These are phyloP conservation scores for Lymantria monacha DNA, from an alignment of 2,888 invertebrate genomes.

Conservation along the genomic window DNA sequence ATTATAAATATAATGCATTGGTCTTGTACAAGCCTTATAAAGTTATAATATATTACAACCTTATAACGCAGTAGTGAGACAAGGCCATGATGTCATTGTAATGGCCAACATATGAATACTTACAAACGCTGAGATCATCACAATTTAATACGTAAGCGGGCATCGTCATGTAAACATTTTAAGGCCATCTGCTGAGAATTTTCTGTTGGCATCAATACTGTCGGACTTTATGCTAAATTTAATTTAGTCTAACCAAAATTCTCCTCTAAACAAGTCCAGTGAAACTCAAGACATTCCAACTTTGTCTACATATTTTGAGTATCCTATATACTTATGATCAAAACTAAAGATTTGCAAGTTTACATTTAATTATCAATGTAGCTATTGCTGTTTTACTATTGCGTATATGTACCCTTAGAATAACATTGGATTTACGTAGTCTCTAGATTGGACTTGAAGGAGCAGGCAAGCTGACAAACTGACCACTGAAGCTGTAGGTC, in stretches of 20 bases:
- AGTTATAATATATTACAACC: slow-evolving; percentile 12
- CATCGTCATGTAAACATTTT: slow-evolving; percentile 35
- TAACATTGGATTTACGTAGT: too few species aligned
- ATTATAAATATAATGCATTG: not conserved
- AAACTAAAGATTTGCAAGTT: too few species aligned
- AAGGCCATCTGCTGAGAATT: slow-evolving; percentile 21
- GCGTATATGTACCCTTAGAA: too few species aligned
- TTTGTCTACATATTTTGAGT: too few species aligned
- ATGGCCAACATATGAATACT: slow-evolving; percentile 50
- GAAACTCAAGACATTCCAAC: too few species aligned
- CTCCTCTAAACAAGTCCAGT: too few species aligned
- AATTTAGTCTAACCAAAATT: not conserved
- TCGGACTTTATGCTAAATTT: not conserved
- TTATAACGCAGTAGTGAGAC: slow-evolving; percentile 26
- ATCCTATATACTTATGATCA: too few species aligned
- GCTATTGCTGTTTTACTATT: too few species aligned
- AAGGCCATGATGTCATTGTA: slow-evolving; percentile 70
- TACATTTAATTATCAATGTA: too few species aligned
- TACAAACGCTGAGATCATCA: slow-evolving; percentile 65
- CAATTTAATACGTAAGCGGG: slow-evolving; percentile 48
- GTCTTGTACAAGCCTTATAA: not conserved
- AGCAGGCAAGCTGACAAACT: too few species aligned
- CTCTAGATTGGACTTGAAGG: too few species aligned
- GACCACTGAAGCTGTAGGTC: too few species aligned
- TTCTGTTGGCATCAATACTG: not conserved